Percentiles rank a stretch among this genome's conserved stretches.
These are phyloP conservation scores for Xenentodon cancila DNA, from an alignment of 2,797 vertebrate genomes.

Conservation along the genomic window DNA sequence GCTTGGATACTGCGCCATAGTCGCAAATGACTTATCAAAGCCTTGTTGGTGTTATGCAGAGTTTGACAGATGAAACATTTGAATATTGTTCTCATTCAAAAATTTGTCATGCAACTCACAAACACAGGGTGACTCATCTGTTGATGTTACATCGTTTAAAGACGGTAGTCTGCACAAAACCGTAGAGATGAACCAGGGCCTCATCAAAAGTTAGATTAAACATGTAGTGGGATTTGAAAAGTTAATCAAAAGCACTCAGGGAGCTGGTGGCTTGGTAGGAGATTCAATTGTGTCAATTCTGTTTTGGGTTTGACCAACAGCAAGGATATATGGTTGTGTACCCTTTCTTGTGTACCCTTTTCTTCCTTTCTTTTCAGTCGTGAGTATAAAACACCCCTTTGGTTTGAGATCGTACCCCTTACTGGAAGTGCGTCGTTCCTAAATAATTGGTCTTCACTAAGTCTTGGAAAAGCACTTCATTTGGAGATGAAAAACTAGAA, in stretches of 20 bases:
- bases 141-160: conserved; percentile 25
- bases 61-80: conserved; percentile 28
- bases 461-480: no score
- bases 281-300: conserved; percentile 28
- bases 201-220: conserved; percentile 38
- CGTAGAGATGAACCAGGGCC: conserved; percentile 25
- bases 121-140: conserved; percentile 36
- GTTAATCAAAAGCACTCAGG: conserved; percentile 29
- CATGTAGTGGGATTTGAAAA: conserved; percentile 46
- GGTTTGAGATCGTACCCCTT: no score
- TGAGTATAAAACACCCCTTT: no score
- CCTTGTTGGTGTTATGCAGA: no score
- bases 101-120: conserved; percentile 20
- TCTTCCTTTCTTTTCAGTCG: no score
- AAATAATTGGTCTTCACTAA: no score
- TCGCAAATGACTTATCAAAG: no score
- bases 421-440: no score
- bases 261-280: conserved; percentile 37
- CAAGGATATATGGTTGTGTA: background rate
- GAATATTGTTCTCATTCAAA: conserved; percentile 20
- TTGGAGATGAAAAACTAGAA: no score
- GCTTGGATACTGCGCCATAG: no score
- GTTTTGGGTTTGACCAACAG: conserved; percentile 12
- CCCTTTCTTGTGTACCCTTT: background rate
- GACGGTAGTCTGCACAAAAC: conserved; percentile 28